Evolutionary conservation across 2,888 invertebrate species (phyloP).

Genomic region (Sturmia bella): DNA sequence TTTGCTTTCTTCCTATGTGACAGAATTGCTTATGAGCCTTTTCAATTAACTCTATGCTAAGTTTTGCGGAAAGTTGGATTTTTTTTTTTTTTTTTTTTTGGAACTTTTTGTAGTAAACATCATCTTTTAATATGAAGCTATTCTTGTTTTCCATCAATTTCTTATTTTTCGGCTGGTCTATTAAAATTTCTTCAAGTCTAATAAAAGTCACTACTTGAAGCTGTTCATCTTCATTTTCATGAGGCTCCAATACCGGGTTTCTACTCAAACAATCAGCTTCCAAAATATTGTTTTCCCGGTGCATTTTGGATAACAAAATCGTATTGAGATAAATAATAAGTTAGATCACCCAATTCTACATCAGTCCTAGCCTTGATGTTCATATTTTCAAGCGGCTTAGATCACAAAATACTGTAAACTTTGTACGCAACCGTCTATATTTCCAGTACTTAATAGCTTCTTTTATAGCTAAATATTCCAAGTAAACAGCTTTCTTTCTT

Average conservation of each 20-base stretch:
- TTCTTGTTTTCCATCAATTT: too few species aligned
- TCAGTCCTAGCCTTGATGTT: too few species aligned
- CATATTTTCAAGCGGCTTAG: too few species aligned
- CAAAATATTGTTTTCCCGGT: too few species aligned
- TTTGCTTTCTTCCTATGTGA: constrained; percentile 65
- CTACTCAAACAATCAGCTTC: too few species aligned
- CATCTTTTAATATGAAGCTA: background rate
- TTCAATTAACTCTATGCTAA: constrained; percentile 59
- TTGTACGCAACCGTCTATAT: constrained; percentile 62
- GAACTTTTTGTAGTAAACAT: constrained; percentile 10
- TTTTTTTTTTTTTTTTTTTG: constrained; percentile 42
- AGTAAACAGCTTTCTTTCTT: constrained; percentile 63
- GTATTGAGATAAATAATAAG: too few species aligned
- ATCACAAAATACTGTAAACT: constrained; percentile 66
- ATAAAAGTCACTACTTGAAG: too few species aligned
- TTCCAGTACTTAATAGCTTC: too few species aligned
- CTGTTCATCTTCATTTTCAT: constrained; percentile 39
- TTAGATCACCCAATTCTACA: too few species aligned
- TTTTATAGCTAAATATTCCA: too few species aligned
- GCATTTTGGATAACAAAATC: too few species aligned
- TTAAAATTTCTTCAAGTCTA: constrained; percentile 25
- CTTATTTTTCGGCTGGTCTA: background rate
- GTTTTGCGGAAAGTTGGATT: constrained; percentile 56
- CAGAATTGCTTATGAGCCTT: constrained; percentile 58
- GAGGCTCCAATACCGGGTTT: constrained; percentile 53